phyloP scores from a whole-genome alignment of 2,113 vertebrate genomes.

The Myxocyprinus asiaticus region DNA sequence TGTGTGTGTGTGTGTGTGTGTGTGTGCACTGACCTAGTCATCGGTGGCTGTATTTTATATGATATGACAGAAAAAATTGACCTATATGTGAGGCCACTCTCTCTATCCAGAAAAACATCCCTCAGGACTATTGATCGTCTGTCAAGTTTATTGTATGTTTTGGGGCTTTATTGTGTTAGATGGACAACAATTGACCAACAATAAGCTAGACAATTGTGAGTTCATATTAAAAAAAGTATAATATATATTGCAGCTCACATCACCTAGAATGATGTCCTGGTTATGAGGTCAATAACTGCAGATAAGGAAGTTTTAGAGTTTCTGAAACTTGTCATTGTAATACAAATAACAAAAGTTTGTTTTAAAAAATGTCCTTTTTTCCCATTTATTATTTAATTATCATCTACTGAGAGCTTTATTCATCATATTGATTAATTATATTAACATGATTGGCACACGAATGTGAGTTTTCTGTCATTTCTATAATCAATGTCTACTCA shows the following conservation, averaged over 20 bases:
- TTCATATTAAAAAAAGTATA: slow-evolving; percentile 13
- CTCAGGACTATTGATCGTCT: slow-evolving; percentile 32
- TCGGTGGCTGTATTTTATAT: slow-evolving; percentile 38
- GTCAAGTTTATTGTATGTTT: slow-evolving; percentile 14
- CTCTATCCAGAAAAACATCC: slow-evolving; percentile 46
- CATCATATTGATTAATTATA: slow-evolving; percentile 21
- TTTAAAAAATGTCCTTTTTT: background rate
- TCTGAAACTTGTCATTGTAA: background rate
- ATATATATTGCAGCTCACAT: slow-evolving; percentile 18
- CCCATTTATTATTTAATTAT: too few species aligned
- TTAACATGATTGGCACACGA: background rate
- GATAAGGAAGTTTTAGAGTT: background rate
- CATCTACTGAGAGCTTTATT: background rate
- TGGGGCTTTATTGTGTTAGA: slow-evolving; percentile 8
- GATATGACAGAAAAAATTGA: slow-evolving; percentile 48
- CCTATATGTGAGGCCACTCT: slow-evolving; percentile 50
- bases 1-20: slow-evolving; percentile 34
- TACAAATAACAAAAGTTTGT: background rate
- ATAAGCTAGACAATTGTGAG: slow-evolving; percentile 23
- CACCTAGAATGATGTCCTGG: background rate
- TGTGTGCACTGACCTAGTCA: slow-evolving; percentile 36
- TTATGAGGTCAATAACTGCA: background rate
- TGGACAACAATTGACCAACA: slow-evolving; percentile 34
- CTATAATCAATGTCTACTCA: slow-evolving; percentile 26
- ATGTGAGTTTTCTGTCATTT: slow-evolving; percentile 2